Evolutionary conservation across 2,888 invertebrate species (phyloP), one percentile per base, ranked within the genome.

Genomic region (Magallana nippona): DNA sequence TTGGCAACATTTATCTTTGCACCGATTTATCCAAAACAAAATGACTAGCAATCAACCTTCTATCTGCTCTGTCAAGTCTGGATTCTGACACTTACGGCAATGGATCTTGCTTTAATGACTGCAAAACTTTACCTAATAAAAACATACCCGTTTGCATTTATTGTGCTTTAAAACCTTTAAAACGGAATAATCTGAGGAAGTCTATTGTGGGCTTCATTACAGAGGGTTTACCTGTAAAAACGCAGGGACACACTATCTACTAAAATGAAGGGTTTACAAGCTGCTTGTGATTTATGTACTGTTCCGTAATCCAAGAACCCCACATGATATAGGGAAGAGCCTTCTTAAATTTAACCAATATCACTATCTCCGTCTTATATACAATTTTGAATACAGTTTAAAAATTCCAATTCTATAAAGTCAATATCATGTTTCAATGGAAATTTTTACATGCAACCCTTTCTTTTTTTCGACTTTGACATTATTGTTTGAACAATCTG

Each of bases 21-120:
- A 71, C 8, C 27, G 13, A 27, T 27, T 71, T 71, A 71, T 71
- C 15, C 71, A 32, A 27, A 27, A 27, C 71, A 60, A 60, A 60
- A 60, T 60, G 17, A n/a, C 60, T 71, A 13, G 27, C 32, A 27
- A 71, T 71, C 71, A 22, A 22, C 22, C 71, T 71, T 71, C 44
- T 32, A 71, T 32, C 71, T 71, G 71, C 71, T 27, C 8, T 71
- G 71, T 71, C 71, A 11, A 27, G 27, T 71, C 71, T 71, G 22
- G 71, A 71, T 32, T 71, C 27, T 71, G 71, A 71, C 71, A 71
- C 71, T 71, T 71, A 71, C 32, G 71, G 63, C 27, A 63, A 63
- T 27, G 8, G 32, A 71, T 13, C 27, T 71, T 60, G 19, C 32
- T 71, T 27, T 27, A 71, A 15, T 27, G 71, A 62, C 22, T 19